phyloP scores from a whole-genome alignment of 2,113 vertebrate genomes.

The Ctenomys sociabilis region DNA sequence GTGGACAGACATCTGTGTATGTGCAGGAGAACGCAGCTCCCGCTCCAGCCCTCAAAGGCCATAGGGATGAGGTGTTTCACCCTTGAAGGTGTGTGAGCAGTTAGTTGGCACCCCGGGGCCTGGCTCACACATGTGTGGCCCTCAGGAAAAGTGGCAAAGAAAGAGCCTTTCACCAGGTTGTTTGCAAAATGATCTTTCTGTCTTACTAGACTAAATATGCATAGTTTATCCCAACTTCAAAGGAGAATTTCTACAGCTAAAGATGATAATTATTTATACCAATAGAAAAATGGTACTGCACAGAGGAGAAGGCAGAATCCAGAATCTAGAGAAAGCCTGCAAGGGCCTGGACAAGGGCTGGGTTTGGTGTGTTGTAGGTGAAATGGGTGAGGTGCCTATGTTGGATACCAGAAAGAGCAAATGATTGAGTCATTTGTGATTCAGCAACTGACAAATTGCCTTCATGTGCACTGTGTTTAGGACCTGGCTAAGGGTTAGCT shows the following conservation, averaged over 20 bases:
- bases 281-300: neutral
- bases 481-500: neutral
- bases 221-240: conserved; percentile 45
- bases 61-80: neutral
- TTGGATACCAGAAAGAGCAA: neutral
- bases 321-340: neutral
- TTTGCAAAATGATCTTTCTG: conserved; percentile 35
- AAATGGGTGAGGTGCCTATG: rapidly evolving
- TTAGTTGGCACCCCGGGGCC: neutral
- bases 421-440: neutral
- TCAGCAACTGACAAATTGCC: conserved; percentile 16
- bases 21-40: neutral
- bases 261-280: neutral
- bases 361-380: neutral
- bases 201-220: neutral
- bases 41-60: neutral
- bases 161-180: conserved; percentile 39
- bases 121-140: conserved; percentile 42
- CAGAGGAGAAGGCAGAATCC: neutral
- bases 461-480: neutral
- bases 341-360: no score
- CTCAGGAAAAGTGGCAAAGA: conserved; percentile 6
- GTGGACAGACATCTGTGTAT: neutral
- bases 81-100: neutral
- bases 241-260: neutral